Evolutionary conservation across 2,797 vertebrate genomes (phyloP), one percentile per base, ranked within the genome.

Genomic region (Eupleurogrammus muticus): DNA sequence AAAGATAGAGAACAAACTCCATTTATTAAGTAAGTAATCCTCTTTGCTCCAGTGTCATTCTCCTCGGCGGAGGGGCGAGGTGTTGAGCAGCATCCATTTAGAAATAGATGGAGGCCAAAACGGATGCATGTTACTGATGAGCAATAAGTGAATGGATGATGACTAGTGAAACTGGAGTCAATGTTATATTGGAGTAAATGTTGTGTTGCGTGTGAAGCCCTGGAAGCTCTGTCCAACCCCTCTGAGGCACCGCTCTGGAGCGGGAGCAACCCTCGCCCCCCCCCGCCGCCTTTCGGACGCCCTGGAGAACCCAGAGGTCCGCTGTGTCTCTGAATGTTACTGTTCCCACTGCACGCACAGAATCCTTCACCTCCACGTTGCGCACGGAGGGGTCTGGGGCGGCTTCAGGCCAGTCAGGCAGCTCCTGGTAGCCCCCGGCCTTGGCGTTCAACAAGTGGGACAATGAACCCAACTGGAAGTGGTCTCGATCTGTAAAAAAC

Each of bases 331-430:
- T 94, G 91, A 75, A 88, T 85, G 90, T 94, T 94, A 95, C 93
- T 95, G 92, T 93, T 93, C 84, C 93, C 93, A 93, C 90, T 93
- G 92, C 94, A 96, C 95, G 93, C 94, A 95, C 94, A 94, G 94
- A 93, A 90, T 94, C 94, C 92, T 95, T 96, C 94, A 99, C 98
- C 98, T 99, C 98, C 94, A 99, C 98, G 4, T 99, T 99, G 94
- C 98, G 97, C 94, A 99, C 98, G 0, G 98, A 98, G 36, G 98
- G 97, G 74, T 99, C 98, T 0, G 98, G 98, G 52, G 97, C 97
- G 28, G 96, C 95, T 0, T 96, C 96, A 0, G 98, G 98, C 98
- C 98, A 99, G 80, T 98, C 96, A 0, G 98, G 98, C 80, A 99
- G 92, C 88, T 99, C 98, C 92, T 99, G 98, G 93, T 99, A 99